A percentile compares a stretch with the other conserved stretches of the same genome.
Conservation (phyloP, 2,797 vertebrate species). For the Coilia nasus region DNA sequence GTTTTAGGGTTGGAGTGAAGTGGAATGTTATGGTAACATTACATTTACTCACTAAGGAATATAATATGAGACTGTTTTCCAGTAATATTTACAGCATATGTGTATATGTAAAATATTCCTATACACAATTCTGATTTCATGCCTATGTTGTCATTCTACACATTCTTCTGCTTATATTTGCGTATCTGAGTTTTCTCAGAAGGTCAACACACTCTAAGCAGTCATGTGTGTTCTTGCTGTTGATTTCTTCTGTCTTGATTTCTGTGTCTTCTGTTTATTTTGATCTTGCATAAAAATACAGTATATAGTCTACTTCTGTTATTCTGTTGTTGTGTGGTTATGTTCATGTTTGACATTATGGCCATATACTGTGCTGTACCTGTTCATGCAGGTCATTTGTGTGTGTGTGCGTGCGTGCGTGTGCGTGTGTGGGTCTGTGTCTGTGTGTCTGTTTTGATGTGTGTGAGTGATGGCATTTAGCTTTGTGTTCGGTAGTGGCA, state of each 20-base stretch:
- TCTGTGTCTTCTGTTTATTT: neutral
- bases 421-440: neutral
- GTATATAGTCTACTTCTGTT: neutral
- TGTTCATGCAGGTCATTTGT: neutral
- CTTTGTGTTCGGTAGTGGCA: constrained; percentile 13
- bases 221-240: neutral
- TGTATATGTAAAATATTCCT: too few species aligned
- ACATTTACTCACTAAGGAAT: too few species aligned
- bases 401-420: too few species aligned
- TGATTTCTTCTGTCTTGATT: neutral
- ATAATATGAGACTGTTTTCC: neutral
- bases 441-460: neutral
- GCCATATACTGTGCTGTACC: neutral
- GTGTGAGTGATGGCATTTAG: neutral
- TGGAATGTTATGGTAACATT: neutral
- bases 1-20: neutral
- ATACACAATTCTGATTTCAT: neutral
- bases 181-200: neutral
- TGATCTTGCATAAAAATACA: neutral
- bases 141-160: neutral
- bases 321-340: neutral
- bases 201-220: neutral
- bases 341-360: neutral
- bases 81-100: neutral
- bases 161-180: neutral